phyloP scores from a whole-genome alignment of 1,140 invertebrate species.

The Chionoecetes opilio region DNA sequence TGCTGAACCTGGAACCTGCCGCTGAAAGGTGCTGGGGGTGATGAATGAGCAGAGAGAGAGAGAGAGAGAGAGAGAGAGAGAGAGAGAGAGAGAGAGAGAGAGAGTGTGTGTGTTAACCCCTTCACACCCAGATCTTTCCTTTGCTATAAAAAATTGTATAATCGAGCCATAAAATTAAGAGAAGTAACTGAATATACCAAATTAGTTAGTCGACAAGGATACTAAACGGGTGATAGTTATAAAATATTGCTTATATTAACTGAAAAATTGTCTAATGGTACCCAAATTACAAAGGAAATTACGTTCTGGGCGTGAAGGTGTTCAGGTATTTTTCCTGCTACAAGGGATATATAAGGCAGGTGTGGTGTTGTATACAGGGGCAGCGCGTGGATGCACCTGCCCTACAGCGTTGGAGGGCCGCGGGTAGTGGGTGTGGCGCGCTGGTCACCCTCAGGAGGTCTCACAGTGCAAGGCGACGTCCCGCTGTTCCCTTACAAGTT shows the following conservation, averaged over 20 bases:
- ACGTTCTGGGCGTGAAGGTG: no score
- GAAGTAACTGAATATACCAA: no score
- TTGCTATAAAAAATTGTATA: no score
- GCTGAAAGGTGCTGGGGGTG: background rate
- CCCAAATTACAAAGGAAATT: no score
- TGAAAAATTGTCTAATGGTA: no score
- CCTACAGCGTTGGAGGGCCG: background rate
- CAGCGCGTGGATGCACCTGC: background rate
- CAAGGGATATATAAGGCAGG: no score
- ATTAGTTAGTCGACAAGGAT: no score
- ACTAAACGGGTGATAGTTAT: no score
- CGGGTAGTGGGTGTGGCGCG: background rate
- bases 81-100: slow-evolving; percentile 47
- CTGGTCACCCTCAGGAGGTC: background rate
- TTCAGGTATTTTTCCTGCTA: no score
- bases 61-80: slow-evolving; percentile 49
- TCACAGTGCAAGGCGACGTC: background rate
- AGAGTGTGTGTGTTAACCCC: background rate
- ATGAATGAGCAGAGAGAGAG: background rate
- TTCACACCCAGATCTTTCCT: no score
- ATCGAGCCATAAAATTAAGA: no score
- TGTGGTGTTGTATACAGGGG: background rate
- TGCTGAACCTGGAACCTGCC: slow-evolving; percentile 21
- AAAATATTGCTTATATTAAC: no score
- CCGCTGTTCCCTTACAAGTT: slow-evolving; percentile 6